These are phyloP conservation scores for Lithosia quadra DNA, from an alignment of 2,888 invertebrate genomes.

Conservation along the genomic window DNA sequence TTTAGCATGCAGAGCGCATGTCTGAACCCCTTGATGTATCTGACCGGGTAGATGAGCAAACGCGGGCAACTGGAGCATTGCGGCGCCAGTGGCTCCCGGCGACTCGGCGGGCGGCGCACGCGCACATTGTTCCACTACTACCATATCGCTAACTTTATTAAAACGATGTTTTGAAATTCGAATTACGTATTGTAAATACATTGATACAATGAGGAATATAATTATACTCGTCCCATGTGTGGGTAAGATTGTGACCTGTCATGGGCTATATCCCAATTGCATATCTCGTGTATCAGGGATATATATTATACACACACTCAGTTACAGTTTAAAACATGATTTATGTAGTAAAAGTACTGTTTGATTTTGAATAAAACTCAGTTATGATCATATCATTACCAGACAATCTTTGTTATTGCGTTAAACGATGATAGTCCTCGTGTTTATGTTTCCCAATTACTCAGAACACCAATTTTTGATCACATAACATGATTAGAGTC, in stretches of 20 bases:
- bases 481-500: slow-evolving; percentile 71
- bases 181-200: slow-evolving; percentile 67
- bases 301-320: too few relatives aligned
- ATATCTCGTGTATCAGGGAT: not conserved
- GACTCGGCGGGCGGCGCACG: slow-evolving; percentile 59
- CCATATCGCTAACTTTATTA: slow-evolving; percentile 65
- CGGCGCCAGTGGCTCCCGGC: slow-evolving; percentile 75
- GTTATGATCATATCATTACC: not conserved
- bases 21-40: slow-evolving; percentile 40
- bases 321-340: too few relatives aligned
- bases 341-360: not conserved
- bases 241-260: slow-evolving; percentile 50
- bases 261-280: not conserved
- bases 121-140: slow-evolving; percentile 69
- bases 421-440: slow-evolving; percentile 42
- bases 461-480: slow-evolving; percentile 68
- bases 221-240: slow-evolving; percentile 51
- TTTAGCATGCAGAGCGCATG: slow-evolving; percentile 44
- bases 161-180: slow-evolving; percentile 69
- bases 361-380: not conserved
- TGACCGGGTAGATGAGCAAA: slow-evolving; percentile 55
- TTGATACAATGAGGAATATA: slow-evolving; percentile 55
- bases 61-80: slow-evolving; percentile 78
- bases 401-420: slow-evolving; percentile 2
- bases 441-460: slow-evolving; percentile 63